Percentiles rank a stretch among this genome's conserved stretches.
Evolutionary conservation across 1,140 invertebrate genomes (phyloP).

Genomic region (Aphelenchoides besseyi): DNA sequence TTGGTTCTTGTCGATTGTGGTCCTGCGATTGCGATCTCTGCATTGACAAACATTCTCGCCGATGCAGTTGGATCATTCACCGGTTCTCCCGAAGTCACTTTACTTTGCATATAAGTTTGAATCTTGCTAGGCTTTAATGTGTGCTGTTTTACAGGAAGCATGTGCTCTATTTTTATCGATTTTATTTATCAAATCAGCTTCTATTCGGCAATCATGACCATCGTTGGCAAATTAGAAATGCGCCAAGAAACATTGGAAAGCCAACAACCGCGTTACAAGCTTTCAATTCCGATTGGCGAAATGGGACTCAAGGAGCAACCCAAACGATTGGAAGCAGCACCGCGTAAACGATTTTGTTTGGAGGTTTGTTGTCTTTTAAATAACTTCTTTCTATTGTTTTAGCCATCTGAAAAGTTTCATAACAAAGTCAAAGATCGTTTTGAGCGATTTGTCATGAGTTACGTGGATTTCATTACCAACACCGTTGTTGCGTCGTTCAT

Average conservation of each 20-base stretch:
- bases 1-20: slow-evolving; percentile 51
- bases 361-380: background rate
- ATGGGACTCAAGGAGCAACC: slow-evolving; percentile 7
- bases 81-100: slow-evolving; percentile 51
- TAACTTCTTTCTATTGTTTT: background rate
- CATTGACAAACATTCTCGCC: slow-evolving; percentile 54
- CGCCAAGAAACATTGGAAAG: slow-evolving; percentile 15
- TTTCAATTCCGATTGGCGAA: slow-evolving; percentile 34
- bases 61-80: slow-evolving; percentile 51
- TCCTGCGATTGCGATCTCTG: slow-evolving; percentile 54
- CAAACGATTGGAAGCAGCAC: background rate
- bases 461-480: slow-evolving; percentile 38
- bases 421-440: slow-evolving; percentile 24
- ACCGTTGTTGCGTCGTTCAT: slow-evolving; percentile 27
- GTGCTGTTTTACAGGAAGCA: slow-evolving; percentile 31
- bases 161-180: slow-evolving; percentile 37
- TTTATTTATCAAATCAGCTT: slow-evolving; percentile 52
- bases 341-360: background rate
- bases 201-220: slow-evolving; percentile 45
- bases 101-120: slow-evolving; percentile 41
- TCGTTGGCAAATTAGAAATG: slow-evolving; percentile 45
- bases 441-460: slow-evolving; percentile 14
- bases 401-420: slow-evolving; percentile 13
- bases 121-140: background rate
- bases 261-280: slow-evolving; percentile 23